Evolutionary conservation across 2,113 vertebrate genomes (phyloP).

Genomic region (Megalops atlanticus): DNA sequence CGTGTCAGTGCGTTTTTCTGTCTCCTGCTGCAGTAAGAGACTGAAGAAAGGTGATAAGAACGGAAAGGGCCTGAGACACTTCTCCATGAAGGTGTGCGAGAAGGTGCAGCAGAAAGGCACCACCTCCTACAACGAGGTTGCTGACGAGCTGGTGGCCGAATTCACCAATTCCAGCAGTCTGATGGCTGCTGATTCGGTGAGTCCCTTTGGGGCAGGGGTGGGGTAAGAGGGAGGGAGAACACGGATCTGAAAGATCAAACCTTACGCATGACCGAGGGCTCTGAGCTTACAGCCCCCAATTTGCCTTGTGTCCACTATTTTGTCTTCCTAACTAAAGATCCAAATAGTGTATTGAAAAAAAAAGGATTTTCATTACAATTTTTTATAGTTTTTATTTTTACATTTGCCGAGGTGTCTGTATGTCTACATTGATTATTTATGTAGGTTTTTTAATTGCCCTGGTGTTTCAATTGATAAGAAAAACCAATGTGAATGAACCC

Average conservation of each 20-base stretch:
- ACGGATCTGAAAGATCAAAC: no score
- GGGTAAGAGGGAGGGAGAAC: not conserved
- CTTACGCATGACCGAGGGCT: no score
- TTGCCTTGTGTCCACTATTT: no score
- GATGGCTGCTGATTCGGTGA: constrained; percentile 77
- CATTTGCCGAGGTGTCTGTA: not conserved
- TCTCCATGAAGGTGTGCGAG: constrained; percentile 91
- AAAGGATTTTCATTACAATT: no score
- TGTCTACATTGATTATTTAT: not conserved
- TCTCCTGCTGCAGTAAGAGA: constrained; percentile 70
- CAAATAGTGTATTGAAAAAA: no score
- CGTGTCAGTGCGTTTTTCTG: constrained; percentile 1
- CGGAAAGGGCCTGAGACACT: constrained; percentile 84
- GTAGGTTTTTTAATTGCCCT: no score
- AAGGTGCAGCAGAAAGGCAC: constrained; percentile 88
- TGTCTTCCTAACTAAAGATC: no score
- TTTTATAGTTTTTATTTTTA: no score
- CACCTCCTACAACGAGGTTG: constrained; percentile 86
- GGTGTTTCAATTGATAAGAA: not conserved
- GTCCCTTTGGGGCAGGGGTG: constrained; percentile 32
- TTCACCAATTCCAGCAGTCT: constrained; percentile 78
- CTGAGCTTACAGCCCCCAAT: no score
- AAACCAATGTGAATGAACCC: no score
- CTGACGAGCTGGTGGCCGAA: constrained; percentile 83
- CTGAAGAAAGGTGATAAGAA: constrained; percentile 87